Evolutionary conservation across 2,113 vertebrate species (phyloP).

Genomic region (Acinonyx jubatus): DNA sequence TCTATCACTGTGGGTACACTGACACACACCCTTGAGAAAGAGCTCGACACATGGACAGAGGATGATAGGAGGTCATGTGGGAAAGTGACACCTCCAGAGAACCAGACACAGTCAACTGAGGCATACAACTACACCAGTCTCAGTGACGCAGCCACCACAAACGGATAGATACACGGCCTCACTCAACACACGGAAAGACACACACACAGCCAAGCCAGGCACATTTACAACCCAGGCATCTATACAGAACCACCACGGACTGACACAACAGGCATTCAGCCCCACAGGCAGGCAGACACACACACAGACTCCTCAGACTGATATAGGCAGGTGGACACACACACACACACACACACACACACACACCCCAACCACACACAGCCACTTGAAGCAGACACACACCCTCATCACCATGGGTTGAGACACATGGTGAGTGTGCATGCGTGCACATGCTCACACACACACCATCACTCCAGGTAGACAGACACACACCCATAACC

Average conservation of each 20-base stretch:
- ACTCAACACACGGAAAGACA: neutral
- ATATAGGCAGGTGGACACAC: neutral
- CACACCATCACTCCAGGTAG: neutral
- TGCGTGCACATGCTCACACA: neutral
- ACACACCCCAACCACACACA: neutral
- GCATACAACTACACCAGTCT: neutral
- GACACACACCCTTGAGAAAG: neutral
- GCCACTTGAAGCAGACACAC: neutral
- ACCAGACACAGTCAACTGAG: neutral
- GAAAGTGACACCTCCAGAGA: neutral
- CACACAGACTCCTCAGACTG: neutral
- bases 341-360: neutral
- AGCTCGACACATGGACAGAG: neutral
- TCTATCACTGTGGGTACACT: neutral
- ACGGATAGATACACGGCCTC: neutral
- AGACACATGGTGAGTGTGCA: neutral
- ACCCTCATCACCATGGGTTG: neutral
- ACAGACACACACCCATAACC: neutral
- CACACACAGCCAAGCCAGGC: neutral
- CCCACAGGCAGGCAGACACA: conserved; percentile 43
- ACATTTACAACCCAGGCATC: neutral
- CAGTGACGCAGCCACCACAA: neutral
- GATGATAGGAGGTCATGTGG: neutral
- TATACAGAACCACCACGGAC: neutral
- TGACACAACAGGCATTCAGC: conserved; percentile 52